Percentiles rank a stretch among this genome's conserved stretches.
These are phyloP conservation scores for Pachymerium ferrugineum DNA, from an alignment of 2,888 invertebrate species.

Conservation along the genomic window DNA sequence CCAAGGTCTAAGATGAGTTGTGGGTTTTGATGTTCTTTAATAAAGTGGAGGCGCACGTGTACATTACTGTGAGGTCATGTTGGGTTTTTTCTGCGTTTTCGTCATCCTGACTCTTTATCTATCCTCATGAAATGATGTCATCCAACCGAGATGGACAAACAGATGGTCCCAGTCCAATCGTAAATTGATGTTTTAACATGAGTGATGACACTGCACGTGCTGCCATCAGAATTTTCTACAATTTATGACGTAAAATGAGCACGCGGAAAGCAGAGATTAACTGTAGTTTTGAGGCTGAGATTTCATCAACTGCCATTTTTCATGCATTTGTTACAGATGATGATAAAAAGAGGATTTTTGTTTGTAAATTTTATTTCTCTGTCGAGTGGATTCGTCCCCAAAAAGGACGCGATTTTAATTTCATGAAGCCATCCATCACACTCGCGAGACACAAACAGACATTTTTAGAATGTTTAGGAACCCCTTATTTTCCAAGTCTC, in stretches of 20 bases:
- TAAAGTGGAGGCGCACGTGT: neutral
- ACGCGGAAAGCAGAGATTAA: too few species aligned
- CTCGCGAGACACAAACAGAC: neutral
- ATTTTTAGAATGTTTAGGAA: neutral
- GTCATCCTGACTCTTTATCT: neutral
- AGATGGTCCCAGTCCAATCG: neutral
- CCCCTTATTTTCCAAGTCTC: too few species aligned
- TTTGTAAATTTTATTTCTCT: neutral
- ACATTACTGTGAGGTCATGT: neutral
- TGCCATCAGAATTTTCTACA: neutral
- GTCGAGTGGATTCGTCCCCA: neutral
- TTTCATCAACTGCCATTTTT: too few species aligned
- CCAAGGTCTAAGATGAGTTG: neutral
- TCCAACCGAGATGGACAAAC: neutral
- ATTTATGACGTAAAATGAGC: neutral
- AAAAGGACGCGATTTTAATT: too few species aligned
- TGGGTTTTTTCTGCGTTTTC: too few species aligned
- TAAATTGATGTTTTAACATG: slow-evolving; percentile 22
- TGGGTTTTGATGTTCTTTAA: neutral
- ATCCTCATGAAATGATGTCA: neutral
- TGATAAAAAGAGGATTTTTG: neutral
- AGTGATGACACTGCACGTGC: slow-evolving; percentile 6
- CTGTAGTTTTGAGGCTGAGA: too few species aligned
- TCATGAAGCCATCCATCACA: neutral
- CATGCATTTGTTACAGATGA: too few species aligned